A percentile compares a stretch with the other conserved stretches of the same genome.
Evolutionary conservation across 2,113 vertebrate species (phyloP).

Genomic region (Aspiorhynchus laticeps): DNA sequence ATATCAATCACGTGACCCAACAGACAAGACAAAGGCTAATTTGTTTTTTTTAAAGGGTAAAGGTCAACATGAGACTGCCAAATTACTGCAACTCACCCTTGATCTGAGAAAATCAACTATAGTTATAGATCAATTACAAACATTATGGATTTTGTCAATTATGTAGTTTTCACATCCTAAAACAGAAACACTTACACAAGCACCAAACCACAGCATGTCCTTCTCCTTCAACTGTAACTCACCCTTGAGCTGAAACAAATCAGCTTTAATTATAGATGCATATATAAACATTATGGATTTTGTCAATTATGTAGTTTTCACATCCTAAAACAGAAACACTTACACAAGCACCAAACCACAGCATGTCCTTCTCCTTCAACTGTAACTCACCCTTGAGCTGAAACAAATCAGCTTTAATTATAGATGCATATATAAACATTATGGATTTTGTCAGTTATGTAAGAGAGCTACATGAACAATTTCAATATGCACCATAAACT

Average conservation of each 20-base stretch:
- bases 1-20: not conserved
- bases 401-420: too few relatives aligned
- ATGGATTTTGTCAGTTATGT: not conserved
- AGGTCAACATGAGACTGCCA: not conserved
- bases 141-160: not conserved
- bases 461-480: not conserved
- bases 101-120: not conserved
- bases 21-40: not conserved
- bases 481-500: too few relatives aligned
- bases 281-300: not conserved
- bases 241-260: too few relatives aligned
- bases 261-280: too few relatives aligned
- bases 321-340: not conserved
- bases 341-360: not conserved
- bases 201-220: not conserved
- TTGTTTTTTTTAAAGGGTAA: not conserved
- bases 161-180: too few relatives aligned
- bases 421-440: not conserved
- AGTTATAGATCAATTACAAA: not conserved
- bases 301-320: not conserved
- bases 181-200: not conserved
- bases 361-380: not conserved
- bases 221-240: not conserved
- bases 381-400: too few relatives aligned
- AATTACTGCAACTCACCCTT: not conserved